Evolutionary conservation across 2,113 vertebrate species (phyloP), one percentile per base, ranked within the genome.

Genomic region (Lepidothrix coronata): DNA sequence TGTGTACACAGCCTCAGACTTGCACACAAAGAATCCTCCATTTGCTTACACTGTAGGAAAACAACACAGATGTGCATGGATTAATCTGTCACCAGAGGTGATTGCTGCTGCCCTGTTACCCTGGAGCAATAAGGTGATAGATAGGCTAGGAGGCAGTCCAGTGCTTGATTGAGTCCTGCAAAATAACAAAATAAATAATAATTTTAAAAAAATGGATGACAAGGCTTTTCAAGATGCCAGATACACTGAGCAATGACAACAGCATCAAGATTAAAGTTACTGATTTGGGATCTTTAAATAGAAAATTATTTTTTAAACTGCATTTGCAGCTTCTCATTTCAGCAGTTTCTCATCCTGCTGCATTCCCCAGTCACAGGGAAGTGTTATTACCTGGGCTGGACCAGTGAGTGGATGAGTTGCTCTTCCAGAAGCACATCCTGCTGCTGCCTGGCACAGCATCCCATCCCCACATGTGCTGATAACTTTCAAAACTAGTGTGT

Each of bases 11-110:
- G 72, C 68, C 72, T 67, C 51, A 75, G 66, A 62, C 86, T 54
- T 78, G 52, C 92, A 87, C 79, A 77, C 83, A 82, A 89, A 94
- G 94, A 82, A 91, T 67, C 31, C 44, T 88, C 63, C 94, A 1
- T 77, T 86, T 59, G 46, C 85, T 61, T 22, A 33, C 1, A 4
- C 41, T n/a, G 51, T 8, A 49, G 78, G 35, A 63, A 70, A 93
- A 24, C 44, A 70, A 44, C 55, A 39, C 30, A 66, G 49, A 62
- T 5, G 0, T 15, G 37, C 35, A 14, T 48, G 3, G 2, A 35
- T 35, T 74, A 73, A 33, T 74, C 88, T 17, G 3, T 48, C 87
- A 39, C 43, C 39, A 18, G 37, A 78, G 70, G 70, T 0, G 1
- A 23, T 4, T n/a, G 58, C 76, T 76, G 63, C 76, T 94, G 33